Evolutionary conservation across 2,113 vertebrate species (phyloP).

Genomic region (Dissostichus mawsoni): DNA sequence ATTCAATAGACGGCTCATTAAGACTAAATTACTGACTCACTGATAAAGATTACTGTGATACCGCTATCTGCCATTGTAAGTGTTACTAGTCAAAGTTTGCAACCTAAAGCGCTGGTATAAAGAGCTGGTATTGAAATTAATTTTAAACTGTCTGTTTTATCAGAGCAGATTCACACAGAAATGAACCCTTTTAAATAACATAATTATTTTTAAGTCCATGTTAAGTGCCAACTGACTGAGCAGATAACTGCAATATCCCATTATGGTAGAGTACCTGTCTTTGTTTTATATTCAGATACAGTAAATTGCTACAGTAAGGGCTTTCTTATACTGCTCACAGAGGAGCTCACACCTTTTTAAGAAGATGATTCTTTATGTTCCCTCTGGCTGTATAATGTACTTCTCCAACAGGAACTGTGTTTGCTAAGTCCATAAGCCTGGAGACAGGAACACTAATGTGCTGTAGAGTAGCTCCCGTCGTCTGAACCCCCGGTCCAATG

Average conservation of each 20-base stretch:
- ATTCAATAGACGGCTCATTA: neutral
- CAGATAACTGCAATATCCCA: neutral
- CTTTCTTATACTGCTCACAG: slow-evolving; percentile 43
- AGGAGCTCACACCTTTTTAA: slow-evolving; percentile 55
- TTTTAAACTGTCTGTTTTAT: neutral
- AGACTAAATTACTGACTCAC: neutral
- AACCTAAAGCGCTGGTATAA: neutral
- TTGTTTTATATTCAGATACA: slow-evolving; percentile 16
- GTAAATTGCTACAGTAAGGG: slow-evolving; percentile 48
- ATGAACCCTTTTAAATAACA: neutral
- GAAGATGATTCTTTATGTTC: slow-evolving; percentile 70
- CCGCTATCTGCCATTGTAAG: neutral
- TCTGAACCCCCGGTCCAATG: neutral
- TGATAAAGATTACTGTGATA: neutral
- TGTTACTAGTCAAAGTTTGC: neutral
- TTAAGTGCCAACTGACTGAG: neutral
- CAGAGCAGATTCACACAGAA: slow-evolving; percentile 8
- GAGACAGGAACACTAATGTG: slow-evolving; percentile 20
- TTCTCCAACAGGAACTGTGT: slow-evolving; percentile 52
- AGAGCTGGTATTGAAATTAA: neutral
- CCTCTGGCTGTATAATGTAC: slow-evolving; percentile 54
- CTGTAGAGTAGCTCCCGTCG: slow-evolving; percentile 6
- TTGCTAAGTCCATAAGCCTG: slow-evolving; percentile 47
- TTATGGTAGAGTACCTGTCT: neutral
- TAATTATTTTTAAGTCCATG: neutral